Conservation (phyloP, 2,113 vertebrate species). For the human region GRCh38 chr6:134388001-134388500, state of each 20-base stretch:
- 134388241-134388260: not conserved
- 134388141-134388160: not conserved
- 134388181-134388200: not conserved
- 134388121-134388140: not conserved
- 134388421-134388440: not conserved
- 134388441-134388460: not conserved
- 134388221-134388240: not conserved
- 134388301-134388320: not conserved
- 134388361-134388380: not conserved
- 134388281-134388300: not conserved
- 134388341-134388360: not conserved
- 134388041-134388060: not conserved
- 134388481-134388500: not conserved
- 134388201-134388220: not conserved
- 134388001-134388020: not conserved
- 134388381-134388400: not conserved
- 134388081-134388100: not conserved
- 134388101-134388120: not conserved
- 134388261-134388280: not conserved
- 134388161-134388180: not conserved
- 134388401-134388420: not conserved
- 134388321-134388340: not conserved
- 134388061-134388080: not conserved
- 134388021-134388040: not conserved
- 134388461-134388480: not conserved